Base-by-base conservation (phyloP, 2,113 vertebrate species). In the Atlantisia rogersi region DNA sequence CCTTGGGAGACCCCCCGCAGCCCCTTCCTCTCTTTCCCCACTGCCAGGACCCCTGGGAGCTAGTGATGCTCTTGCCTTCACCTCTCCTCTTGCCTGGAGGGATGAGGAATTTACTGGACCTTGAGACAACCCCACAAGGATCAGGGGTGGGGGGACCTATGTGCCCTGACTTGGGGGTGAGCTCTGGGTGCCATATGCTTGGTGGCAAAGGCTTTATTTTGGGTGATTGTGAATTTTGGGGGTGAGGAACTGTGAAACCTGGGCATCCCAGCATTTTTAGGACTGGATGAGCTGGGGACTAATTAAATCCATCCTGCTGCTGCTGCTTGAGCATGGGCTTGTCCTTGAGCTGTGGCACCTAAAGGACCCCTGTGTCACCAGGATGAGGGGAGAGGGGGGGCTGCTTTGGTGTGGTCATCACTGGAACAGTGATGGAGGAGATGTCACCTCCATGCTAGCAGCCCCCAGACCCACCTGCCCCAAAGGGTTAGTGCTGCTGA, bases 11-110 rank as follows among this genome's bases (percentile, higher is more conserved):
- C 42, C 46, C 35, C 35, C n/a, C 3, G 0, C 67, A 25, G 59
- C n/a, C 12, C 25, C 40, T 9, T 70, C 31, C 62, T 44, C 28
- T 69, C 26, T 35, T 35, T 81, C 58, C 31, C 17, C 17, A 15
- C 12, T 0, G 0, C 75, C 1, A 5, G 62, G 26, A 10, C 26
- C 32, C 40, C 44, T 35, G 0, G 2, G 20, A 29, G 18, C 40
- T 19, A 56, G 28, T 0, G 2, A 35, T 46, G 25, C 17, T 6
- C 11, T 29, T 6, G 0, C 26, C 31, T 35, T 42, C 8, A 4
- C 14, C 35, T 50, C 10, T 13, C 12, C 0, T 28, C 37, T 42
- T 21, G 13, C 37, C 55, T 65, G 22, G 29, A 6, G 20, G 35
- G 17, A 18, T 1, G 14, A 28, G 28, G 25, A 32, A 16, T 82